Evolutionary conservation across 2,888 invertebrate genomes (phyloP), one percentile per base, ranked within the genome.

Genomic region (Chirona hameri): DNA sequence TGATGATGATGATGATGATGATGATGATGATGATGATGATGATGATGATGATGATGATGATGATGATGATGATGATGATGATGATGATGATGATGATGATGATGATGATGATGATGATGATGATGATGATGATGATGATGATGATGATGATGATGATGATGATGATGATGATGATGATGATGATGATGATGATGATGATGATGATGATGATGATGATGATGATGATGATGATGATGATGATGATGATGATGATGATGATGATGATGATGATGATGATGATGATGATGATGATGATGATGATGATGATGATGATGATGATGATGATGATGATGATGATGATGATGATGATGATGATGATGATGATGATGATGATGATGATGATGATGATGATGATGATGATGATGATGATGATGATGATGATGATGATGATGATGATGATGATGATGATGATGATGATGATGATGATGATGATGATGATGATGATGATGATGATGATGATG

Each of bases 371-470:
- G 80, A 80, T 80, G 24, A 80, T 80, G 80, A 80, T 27, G 39
- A 80, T 39, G 39, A 80, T 80, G 39, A 80, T 79, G 14, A 79
- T 79, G 79, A 14, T 79, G 27, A 21, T 79, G 79, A n/a, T 79
- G 27, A 79, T 79, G 27, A 79, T n/a, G 27, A 79, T 79, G 27
- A 80, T 80, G 29, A 80, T 27, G 29, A 27, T 80, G 80, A 80
- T n/a, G 27, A n/a, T 80, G 80, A 80, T 31, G 12, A 39, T 80
- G 48, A 80, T 39, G 29, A 80, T 80, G 80, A 79, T 79, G 79
- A 79, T 79, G 79, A 79, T 79, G 79, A 79, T 79, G 79, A 79
- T 80, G 80, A 80, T 18, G 80, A 10, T 80, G 39, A 27, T 80
- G 80, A 27, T 80, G 24, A 18, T 80, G 24, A 27, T 80, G 39